Evolutionary conservation across 2,888 invertebrate species (phyloP).

Genomic region (Autographa gamma): DNA sequence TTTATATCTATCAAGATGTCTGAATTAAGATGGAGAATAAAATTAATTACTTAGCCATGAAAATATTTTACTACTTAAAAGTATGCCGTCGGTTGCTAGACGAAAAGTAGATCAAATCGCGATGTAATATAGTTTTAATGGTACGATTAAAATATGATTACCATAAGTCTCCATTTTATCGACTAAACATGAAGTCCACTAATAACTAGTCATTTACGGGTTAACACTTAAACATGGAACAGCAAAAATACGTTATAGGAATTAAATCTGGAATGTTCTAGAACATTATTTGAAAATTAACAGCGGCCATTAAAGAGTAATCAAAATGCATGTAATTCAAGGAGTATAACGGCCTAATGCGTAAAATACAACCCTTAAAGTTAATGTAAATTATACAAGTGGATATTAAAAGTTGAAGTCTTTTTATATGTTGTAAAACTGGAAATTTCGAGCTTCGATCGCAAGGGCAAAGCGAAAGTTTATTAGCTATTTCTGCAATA

Average conservation of each 20-base stretch:
- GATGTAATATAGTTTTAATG: background rate
- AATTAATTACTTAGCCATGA: background rate
- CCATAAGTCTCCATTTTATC: background rate
- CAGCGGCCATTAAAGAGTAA: slow-evolving; percentile 33
- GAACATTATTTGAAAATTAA: slow-evolving; percentile 18
- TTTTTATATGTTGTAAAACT: slow-evolving; percentile 68
- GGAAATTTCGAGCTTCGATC: slow-evolving; percentile 41
- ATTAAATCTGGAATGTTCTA: background rate
- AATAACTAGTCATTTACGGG: background rate
- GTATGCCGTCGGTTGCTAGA: background rate
- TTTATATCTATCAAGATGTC: background rate
- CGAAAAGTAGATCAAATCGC: background rate
- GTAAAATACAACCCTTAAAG: slow-evolving; percentile 61
- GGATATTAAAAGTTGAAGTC: slow-evolving; percentile 64
- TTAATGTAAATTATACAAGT: slow-evolving; percentile 65
- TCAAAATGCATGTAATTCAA: slow-evolving; percentile 36
- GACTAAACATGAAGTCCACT: background rate
- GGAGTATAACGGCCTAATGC: slow-evolving; percentile 42
- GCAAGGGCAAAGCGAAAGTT: slow-evolving; percentile 57
- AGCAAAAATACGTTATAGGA: background rate
- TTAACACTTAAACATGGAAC: background rate
- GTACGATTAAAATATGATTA: background rate
- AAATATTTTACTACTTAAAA: slow-evolving; percentile 1
- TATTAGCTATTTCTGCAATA: slow-evolving; percentile 53
- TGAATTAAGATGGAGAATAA: slow-evolving; percentile 1